Evolutionary conservation across 2,888 invertebrate species (phyloP).

Genomic region (Myopa tessellatipennis): DNA sequence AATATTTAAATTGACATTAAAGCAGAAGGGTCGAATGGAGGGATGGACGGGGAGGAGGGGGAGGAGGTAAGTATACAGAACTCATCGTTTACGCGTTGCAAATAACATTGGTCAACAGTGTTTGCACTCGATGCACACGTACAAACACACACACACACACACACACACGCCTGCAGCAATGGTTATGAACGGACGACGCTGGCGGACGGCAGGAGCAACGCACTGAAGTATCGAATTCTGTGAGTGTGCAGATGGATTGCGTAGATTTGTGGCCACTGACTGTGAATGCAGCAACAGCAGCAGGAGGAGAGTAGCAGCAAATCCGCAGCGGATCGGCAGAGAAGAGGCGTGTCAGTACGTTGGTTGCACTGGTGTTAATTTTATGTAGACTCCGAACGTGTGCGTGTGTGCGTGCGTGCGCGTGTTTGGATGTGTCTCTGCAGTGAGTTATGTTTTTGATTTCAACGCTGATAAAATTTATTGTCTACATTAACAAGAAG

Average conservation of each 20-base stretch:
- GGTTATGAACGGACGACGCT: not conserved
- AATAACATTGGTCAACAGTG: not conserved
- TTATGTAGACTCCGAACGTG: not conserved
- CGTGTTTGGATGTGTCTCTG: constrained; percentile 1
- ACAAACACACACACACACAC: not conserved
- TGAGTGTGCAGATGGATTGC: constrained; percentile 18
- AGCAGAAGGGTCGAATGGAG: constrained; percentile 6
- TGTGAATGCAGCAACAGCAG: not conserved
- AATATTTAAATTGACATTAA: constrained; percentile 34
- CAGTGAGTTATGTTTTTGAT: constrained; percentile 35
- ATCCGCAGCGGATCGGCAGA: not conserved
- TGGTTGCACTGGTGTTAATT: constrained; percentile 7
- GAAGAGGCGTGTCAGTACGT: constrained; percentile 1
- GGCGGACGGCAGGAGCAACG: not conserved
- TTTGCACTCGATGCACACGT: not conserved
- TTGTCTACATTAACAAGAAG: constrained; percentile 34
- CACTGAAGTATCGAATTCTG: constrained; percentile 16
- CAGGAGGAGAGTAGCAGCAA: not conserved
- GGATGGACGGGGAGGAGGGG: too few relatives aligned
- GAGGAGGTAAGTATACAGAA: constrained; percentile 1
- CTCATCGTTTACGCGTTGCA: constrained; percentile 14
- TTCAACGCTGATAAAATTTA: constrained; percentile 35
- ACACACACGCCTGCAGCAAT: not conserved
- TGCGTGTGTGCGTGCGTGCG: not conserved
- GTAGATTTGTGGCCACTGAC: constrained; percentile 25